phyloP scores from a whole-genome alignment of 2,113 vertebrate genomes.

The Saimiri boliviensis region DNA sequence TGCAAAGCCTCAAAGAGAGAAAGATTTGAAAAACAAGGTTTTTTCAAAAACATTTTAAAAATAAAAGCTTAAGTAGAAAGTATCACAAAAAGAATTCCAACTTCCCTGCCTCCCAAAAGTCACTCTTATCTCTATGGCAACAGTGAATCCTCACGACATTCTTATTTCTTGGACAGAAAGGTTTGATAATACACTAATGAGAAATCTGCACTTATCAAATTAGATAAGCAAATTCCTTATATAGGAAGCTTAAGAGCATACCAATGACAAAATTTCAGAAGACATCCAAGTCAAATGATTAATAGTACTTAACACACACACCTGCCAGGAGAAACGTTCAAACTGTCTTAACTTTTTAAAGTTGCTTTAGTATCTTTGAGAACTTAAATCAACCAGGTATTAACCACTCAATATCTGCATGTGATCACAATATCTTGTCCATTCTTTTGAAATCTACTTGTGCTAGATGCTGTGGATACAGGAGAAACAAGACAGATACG shows the following conservation, averaged over 20 bases:
- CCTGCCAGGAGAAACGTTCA: not conserved
- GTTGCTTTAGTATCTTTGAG: not conserved
- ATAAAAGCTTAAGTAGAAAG: not conserved
- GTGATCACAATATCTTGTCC: not conserved
- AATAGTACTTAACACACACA: not conserved
- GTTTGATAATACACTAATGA: not conserved
- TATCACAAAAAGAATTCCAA: not conserved
- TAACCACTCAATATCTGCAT: not conserved
- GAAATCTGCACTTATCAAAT: not conserved
- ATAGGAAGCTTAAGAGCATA: not conserved
- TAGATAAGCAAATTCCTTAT: slow-evolving; percentile 15
- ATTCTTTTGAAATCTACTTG: not conserved
- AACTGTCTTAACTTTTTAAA: slow-evolving; percentile 1
- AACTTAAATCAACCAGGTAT: not conserved
- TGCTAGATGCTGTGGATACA: not conserved
- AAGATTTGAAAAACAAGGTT: slow-evolving; percentile 4
- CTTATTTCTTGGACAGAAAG: not conserved
- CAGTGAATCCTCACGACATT: not conserved
- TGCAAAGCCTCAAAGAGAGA: slow-evolving; percentile 25
- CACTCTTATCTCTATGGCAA: not conserved
- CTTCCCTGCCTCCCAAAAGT: not conserved
- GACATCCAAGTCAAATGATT: slow-evolving; percentile 10
- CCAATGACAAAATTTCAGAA: slow-evolving; percentile 30
- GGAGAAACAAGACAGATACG: not conserved
- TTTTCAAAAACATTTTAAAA: too few relatives aligned